Evolutionary conservation across 2,797 vertebrate species (phyloP).

Genomic region (Sylvilagus floridanus): DNA sequence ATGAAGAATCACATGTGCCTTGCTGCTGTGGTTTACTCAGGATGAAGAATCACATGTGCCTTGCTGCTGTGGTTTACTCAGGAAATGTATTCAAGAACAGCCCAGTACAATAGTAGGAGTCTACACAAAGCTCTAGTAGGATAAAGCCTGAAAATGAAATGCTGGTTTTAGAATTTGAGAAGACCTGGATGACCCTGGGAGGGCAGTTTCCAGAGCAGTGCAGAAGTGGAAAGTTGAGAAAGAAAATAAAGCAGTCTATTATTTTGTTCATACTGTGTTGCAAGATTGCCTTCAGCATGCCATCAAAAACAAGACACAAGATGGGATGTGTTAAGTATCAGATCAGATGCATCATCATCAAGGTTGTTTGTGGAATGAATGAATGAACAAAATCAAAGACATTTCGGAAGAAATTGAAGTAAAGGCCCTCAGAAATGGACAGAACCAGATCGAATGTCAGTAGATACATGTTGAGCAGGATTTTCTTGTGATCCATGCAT

Average conservation of each 20-base stretch:
- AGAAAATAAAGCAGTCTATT: slow-evolving; percentile 23
- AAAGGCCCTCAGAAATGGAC: slow-evolving; percentile 57
- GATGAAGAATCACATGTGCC: neutral
- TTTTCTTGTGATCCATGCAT: slow-evolving; percentile 57
- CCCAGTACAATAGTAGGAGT: neutral
- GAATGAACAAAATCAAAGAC: slow-evolving; percentile 31
- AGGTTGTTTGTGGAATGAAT: slow-evolving; percentile 5
- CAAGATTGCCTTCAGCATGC: slow-evolving; percentile 57
- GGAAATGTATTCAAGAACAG: neutral
- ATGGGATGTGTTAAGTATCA: neutral
- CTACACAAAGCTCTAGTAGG: neutral
- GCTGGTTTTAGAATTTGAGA: neutral
- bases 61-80: too few species aligned
- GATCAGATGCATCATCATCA: neutral
- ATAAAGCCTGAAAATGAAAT: neutral
- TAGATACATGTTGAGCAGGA: neutral
- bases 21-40: neutral
- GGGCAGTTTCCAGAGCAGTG: neutral
- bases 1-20: neutral
- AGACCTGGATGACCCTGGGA: neutral
- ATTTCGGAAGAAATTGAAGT: slow-evolving; percentile 82
- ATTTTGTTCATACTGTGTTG: slow-evolving; percentile 56
- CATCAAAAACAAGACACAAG: neutral
- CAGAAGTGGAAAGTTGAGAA: neutral
- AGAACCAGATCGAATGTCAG: neutral